Conservation (phyloP, 2,797 vertebrate species). For the Petrocephalus sullivani region DNA sequence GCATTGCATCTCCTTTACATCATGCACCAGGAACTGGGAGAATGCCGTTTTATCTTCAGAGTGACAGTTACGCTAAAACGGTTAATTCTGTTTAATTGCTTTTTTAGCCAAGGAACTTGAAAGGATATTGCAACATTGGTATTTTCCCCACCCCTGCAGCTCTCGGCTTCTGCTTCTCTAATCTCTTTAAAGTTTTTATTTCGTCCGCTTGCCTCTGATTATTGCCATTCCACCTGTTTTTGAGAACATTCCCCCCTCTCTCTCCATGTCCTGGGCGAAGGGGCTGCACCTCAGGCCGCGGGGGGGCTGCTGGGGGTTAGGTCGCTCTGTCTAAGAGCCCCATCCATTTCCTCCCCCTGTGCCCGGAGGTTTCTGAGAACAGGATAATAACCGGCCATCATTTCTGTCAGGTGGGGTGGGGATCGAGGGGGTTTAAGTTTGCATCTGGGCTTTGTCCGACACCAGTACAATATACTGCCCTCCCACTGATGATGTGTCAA, state of each 20-base stretch:
- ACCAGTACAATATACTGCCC: neutral
- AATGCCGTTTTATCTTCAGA: slow-evolving; percentile 17
- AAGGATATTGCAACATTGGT: slow-evolving; percentile 8
- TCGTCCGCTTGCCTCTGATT: slow-evolving; percentile 5
- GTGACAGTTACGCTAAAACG: neutral
- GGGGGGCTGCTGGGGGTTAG: neutral
- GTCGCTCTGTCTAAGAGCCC: neutral
- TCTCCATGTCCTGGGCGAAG: neutral
- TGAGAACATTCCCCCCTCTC: neutral
- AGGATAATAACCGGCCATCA: neutral
- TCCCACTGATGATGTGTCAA: neutral
- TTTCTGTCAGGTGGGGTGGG: neutral
- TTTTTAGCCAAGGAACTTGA: slow-evolving; percentile 15
- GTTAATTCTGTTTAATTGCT: slow-evolving; percentile 15
- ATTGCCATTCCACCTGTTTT: slow-evolving; percentile 14
- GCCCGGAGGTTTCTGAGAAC: neutral
- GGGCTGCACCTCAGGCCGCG: neutral
- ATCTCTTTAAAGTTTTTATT: slow-evolving; percentile 14
- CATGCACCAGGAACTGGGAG: neutral
- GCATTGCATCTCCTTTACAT: slow-evolving; percentile 7
- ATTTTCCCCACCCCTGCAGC: slow-evolving; percentile 2
- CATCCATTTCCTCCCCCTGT: neutral
- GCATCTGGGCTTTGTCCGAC: neutral
- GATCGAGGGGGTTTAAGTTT: neutral
- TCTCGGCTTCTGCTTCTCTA: neutral